A percentile compares a stretch with the other conserved stretches of the same genome.
Conservation (phyloP, 2,113 vertebrate genomes). For the Drymodes brunneopygia region DNA sequence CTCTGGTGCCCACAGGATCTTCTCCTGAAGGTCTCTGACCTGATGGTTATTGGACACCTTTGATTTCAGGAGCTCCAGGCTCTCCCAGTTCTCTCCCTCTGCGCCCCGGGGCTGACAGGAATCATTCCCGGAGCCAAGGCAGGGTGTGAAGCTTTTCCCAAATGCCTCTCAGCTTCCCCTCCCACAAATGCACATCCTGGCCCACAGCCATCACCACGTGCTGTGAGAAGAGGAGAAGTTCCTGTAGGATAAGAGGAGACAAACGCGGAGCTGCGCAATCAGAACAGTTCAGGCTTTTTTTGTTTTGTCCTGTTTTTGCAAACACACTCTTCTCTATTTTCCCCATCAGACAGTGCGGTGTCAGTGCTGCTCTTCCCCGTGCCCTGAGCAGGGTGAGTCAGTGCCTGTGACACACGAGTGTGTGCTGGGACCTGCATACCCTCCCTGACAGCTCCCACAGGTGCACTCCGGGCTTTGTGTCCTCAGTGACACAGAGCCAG, state of each 20-base stretch:
- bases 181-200: too few species aligned
- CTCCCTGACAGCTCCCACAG: neutral
- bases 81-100: neutral
- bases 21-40: rapidly evolving
- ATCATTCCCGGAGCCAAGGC: neutral
- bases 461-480: rapidly evolving
- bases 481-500: neutral
- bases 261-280: rapidly evolving
- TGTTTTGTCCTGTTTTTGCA: neutral
- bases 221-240: rapidly evolving
- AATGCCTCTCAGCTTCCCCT: neutral
- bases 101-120: neutral
- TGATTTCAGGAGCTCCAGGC: neutral
- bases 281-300: rapidly evolving
- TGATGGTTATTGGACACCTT: rapidly evolving
- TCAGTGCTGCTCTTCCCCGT: rapidly evolving
- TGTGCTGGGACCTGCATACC: neutral
- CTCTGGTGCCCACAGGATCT: neutral
- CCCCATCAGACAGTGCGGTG: neutral
- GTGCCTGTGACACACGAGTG: neutral
- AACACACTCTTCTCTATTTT: rapidly evolving
- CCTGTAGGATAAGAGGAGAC: rapidly evolving
- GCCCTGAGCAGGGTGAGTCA: neutral
- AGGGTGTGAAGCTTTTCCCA: neutral
- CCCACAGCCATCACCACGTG: rapidly evolving